A percentile compares a stretch with the other conserved stretches of the same genome.
These are phyloP conservation scores for Epizoanthus ramosus DNA, from an alignment of 92 coral and sea anemone species.

Conservation along the genomic window DNA sequence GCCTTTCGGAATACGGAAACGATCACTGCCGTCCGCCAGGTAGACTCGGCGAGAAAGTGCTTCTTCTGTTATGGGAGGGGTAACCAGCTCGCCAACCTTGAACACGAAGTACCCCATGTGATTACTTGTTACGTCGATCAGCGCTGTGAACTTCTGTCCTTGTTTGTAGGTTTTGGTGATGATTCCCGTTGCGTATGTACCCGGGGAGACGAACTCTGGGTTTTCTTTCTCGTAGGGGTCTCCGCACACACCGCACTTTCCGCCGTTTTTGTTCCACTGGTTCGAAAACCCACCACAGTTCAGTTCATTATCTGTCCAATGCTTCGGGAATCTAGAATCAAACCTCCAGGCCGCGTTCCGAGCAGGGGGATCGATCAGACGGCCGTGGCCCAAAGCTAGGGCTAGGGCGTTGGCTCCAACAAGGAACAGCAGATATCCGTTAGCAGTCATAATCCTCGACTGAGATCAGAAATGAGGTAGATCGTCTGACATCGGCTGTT, in stretches of 20 bases:
- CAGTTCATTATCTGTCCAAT: slow-evolving; percentile 63
- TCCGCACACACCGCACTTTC: slow-evolving; percentile 72
- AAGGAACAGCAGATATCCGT: not conserved
- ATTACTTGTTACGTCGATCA: slow-evolving; percentile 40
- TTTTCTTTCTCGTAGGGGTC: slow-evolving; percentile 51
- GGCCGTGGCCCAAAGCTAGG: slow-evolving; percentile 59
- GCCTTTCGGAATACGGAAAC: slow-evolving; percentile 31
- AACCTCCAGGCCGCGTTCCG: slow-evolving; percentile 54
- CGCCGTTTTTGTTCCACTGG: slow-evolving; percentile 54
- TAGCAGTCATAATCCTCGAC: slow-evolving; percentile 12
- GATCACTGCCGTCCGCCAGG: slow-evolving; percentile 23
- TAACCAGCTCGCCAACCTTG: slow-evolving; percentile 58
- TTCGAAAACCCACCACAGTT: slow-evolving; percentile 63
- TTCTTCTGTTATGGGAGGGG: slow-evolving; percentile 64
- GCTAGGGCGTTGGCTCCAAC: slow-evolving; percentile 2
- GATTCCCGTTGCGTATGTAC: slow-evolving; percentile 52
- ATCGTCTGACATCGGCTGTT: no score
- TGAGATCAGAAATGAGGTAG: no score
- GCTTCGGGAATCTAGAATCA: not conserved
- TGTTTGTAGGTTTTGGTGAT: slow-evolving; percentile 58
- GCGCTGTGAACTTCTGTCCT: slow-evolving; percentile 57
- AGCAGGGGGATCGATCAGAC: slow-evolving; percentile 60
- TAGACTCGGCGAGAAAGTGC: slow-evolving; percentile 41
- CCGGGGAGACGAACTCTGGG: slow-evolving; percentile 58
- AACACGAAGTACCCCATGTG: slow-evolving; percentile 39